Evolutionary conservation across 2,888 invertebrate species (phyloP).

Genomic region (Zele albiditarsus): DNA sequence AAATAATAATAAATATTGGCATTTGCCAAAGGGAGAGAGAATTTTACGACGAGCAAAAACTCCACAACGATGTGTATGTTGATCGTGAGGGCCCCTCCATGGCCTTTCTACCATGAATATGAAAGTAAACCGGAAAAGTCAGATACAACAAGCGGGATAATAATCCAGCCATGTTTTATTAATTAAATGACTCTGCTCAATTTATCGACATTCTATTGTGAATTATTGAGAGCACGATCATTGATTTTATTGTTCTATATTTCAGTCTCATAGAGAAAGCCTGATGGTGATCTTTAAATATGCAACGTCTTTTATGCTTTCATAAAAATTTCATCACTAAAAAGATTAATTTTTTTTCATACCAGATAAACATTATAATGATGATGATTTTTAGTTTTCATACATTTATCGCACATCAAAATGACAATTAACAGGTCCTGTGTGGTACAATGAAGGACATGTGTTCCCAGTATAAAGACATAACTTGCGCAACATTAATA

Average conservation of each 20-base stretch:
- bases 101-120: conserved; percentile 41
- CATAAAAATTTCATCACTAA: conserved; percentile 6
- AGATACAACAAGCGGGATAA: conserved; percentile 11
- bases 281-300: neutral
- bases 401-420: neutral
- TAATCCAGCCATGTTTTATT: conserved; percentile 9
- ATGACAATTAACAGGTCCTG: neutral
- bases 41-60: conserved; percentile 18
- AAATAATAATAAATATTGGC: conserved; percentile 22
- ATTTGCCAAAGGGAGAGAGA: conserved; percentile 9
- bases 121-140: conserved; percentile 45
- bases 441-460: neutral
- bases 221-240: neutral
- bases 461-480: neutral
- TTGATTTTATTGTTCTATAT: conserved; percentile 9
- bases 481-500: conserved; percentile 4
- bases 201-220: conserved; percentile 33
- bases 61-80: conserved; percentile 34
- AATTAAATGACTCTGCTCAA: conserved; percentile 25
- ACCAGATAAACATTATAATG: neutral
- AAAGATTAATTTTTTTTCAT: neutral
- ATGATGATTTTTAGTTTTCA: neutral
- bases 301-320: neutral
- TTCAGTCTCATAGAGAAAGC: neutral
- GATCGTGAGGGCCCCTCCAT: neutral